phyloP scores from a whole-genome alignment of 2,888 invertebrate genomes.

The Palloptera scutellata region DNA sequence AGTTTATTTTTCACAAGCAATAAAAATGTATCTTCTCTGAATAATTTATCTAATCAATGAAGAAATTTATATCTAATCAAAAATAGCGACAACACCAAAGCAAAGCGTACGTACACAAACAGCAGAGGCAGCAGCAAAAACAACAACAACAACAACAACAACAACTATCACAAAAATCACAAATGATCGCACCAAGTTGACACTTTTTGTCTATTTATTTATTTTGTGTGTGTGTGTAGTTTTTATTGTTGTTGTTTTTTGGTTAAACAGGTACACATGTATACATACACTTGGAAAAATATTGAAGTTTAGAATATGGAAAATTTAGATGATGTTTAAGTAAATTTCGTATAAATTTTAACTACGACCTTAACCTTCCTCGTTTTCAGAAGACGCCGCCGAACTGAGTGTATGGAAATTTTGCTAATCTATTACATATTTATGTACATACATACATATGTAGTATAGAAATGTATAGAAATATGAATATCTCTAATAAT shows the following conservation, averaged over 20 bases:
- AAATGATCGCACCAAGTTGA: not conserved
- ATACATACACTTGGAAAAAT: not conserved
- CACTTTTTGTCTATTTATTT: not conserved
- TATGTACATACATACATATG: not conserved
- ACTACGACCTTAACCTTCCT: too few species aligned
- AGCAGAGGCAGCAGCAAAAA: conserved; percentile 27
- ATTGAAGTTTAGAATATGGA: not conserved
- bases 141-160: conserved; percentile 22
- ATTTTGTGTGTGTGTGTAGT: not conserved
- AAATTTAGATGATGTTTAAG: not conserved
- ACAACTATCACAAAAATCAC: too few species aligned
- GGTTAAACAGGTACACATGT: not conserved
- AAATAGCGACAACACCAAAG: conserved; percentile 33
- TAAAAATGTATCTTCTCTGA: conserved; percentile 33
- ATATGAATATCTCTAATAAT: too few species aligned
- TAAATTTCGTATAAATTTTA: too few species aligned
- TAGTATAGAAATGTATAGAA: not conserved
- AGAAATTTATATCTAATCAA: conserved; percentile 57
- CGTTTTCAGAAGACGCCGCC: too few species aligned
- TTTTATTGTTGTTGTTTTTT: not conserved
- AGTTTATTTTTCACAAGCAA: conserved; percentile 27
- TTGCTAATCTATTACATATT: too few species aligned
- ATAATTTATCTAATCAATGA: conserved; percentile 57
- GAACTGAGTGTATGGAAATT: too few species aligned
- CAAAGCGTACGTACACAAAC: not conserved